A percentile compares a stretch with the other conserved stretches of the same genome.
Evolutionary conservation across 1,140 invertebrate species (phyloP).

Genomic region (Heliconius hermathena): DNA sequence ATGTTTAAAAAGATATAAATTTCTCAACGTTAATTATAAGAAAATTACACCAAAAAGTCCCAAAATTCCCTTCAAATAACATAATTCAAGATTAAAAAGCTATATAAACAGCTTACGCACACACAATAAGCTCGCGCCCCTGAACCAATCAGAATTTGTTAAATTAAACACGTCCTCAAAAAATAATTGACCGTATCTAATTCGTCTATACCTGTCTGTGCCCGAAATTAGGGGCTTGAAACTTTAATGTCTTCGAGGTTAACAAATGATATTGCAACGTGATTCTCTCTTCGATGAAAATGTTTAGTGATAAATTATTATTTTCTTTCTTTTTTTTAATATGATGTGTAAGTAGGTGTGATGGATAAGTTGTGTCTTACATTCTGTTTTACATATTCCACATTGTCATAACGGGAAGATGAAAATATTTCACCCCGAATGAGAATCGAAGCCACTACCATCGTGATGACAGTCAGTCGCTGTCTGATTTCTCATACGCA

Average conservation of each 20-base stretch:
- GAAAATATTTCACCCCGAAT: too few relatives aligned
- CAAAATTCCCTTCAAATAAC: background rate
- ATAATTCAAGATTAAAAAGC: conserved; percentile 34
- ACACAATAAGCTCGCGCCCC: conserved; percentile 38
- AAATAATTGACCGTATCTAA: conserved; percentile 29
- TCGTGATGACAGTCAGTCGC: too few relatives aligned
- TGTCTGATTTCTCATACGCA: background rate
- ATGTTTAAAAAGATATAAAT: too few relatives aligned
- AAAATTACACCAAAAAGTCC: background rate
- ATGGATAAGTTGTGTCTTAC: too few relatives aligned
- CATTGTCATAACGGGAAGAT: too few relatives aligned
- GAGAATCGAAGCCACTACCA: too few relatives aligned
- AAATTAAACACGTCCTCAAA: conserved; percentile 38
- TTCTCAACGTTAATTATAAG: background rate
- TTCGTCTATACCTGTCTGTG: conserved; percentile 18
- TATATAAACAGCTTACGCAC: conserved; percentile 39
- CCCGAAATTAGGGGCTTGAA: background rate
- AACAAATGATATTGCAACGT: background rate
- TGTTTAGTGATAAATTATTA: too few relatives aligned
- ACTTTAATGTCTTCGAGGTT: background rate
- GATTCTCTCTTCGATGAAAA: background rate
- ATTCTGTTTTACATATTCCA: too few relatives aligned
- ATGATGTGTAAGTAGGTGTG: too few relatives aligned
- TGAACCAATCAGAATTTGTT: conserved; percentile 36
- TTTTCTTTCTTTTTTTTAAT: too few relatives aligned